Percentiles rank a stretch among this genome's conserved stretches.
These are phyloP conservation scores for Anolis sagrei DNA, from an alignment of 2,113 vertebrate species.

Conservation along the genomic window DNA sequence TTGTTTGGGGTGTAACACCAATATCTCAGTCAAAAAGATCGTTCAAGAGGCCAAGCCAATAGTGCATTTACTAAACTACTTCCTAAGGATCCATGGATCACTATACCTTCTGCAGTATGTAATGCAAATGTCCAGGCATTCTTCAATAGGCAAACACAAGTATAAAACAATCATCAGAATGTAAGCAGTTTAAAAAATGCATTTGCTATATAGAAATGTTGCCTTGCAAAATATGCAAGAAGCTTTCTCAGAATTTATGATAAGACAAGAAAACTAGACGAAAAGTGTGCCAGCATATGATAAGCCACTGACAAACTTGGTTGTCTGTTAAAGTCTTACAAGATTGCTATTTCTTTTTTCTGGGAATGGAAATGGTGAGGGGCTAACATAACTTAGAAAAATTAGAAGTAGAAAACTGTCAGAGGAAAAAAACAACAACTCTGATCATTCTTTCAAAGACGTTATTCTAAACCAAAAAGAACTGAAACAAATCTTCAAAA, in stretches of 20 bases:
- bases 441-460: no score
- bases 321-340: background rate
- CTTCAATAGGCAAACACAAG: background rate
- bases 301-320: background rate
- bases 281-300: background rate
- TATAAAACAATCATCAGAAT: background rate
- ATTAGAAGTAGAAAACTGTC: background rate
- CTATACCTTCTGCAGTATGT: background rate
- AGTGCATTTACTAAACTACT: no score
- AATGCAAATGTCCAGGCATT: background rate
- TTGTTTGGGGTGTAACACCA: background rate
- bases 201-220: rapidly evolving
- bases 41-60: background rate
- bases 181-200: background rate
- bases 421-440: background rate
- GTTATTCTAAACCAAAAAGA: background rate
- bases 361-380: background rate
- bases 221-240: background rate
- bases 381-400: background rate
- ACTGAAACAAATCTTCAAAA: background rate
- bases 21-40: background rate
- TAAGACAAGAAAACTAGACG: background rate
- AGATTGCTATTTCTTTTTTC: background rate
- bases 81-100: no score
- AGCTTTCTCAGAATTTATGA: background rate